Percentiles rank a stretch among this genome's conserved stretches.
Conservation (phyloP, 2,888 invertebrate genomes). For the Cheilosia scutellata region DNA sequence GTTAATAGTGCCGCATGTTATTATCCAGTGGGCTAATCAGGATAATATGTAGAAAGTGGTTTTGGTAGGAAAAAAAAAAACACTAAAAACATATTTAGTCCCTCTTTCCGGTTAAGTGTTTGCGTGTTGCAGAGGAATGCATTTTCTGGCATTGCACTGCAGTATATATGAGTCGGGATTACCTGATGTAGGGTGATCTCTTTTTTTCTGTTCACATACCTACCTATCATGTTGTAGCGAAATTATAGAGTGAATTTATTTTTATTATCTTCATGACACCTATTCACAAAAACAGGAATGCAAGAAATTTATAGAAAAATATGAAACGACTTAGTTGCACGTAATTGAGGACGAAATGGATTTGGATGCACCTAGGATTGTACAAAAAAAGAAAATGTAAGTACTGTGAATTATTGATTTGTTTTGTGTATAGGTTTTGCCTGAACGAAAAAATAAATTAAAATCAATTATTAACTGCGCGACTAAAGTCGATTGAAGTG, state of each 20-base stretch:
- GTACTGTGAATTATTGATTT: too few relatives aligned
- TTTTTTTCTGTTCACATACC: constrained; percentile 20
- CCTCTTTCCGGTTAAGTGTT: constrained; percentile 36
- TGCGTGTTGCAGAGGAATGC: constrained; percentile 72
- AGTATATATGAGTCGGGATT: constrained; percentile 27
- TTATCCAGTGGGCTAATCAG: constrained; percentile 60
- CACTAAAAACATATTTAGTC: constrained; percentile 25
- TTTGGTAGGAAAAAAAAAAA: not conserved
- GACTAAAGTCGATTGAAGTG: too few relatives aligned
- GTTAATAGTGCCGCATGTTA: constrained; percentile 61
- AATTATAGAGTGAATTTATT: constrained; percentile 63
- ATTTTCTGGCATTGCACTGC: constrained; percentile 57
- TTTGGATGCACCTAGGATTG: not conserved
- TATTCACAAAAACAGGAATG: constrained; percentile 22
- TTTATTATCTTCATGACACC: constrained; percentile 64
- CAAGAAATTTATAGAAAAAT: constrained; percentile 21
- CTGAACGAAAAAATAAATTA: too few relatives aligned
- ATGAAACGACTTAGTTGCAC: constrained; percentile 10
- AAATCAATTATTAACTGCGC: too few relatives aligned
- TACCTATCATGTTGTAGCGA: constrained; percentile 43
- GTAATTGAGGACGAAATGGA: constrained; percentile 19
- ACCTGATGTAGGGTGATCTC: constrained; percentile 8
- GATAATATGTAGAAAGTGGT: constrained; percentile 13
- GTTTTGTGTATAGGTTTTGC: too few relatives aligned
- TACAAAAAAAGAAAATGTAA: too few relatives aligned